These are phyloP conservation scores for Melanostoma scalare DNA, from an alignment of 2,888 invertebrate species.

Conservation along the genomic window DNA sequence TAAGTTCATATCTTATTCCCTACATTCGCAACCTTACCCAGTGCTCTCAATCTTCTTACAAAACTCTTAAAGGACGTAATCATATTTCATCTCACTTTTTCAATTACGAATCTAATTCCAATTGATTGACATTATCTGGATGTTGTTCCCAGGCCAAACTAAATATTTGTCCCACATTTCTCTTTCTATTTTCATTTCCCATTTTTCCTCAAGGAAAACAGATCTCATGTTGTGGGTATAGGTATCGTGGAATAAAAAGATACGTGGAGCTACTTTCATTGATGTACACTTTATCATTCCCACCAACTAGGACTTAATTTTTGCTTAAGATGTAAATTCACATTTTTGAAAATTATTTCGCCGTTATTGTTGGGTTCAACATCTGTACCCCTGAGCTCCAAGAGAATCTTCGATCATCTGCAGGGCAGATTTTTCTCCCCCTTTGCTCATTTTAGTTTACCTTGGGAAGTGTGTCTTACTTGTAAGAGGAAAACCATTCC, in stretches of 20 bases:
- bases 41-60: not conserved
- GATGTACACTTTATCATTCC: not conserved
- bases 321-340: constrained; percentile 13
- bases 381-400: constrained; percentile 27
- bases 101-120: constrained; percentile 69
- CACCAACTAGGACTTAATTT: constrained; percentile 13
- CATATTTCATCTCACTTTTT: constrained; percentile 61
- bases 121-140: constrained; percentile 66
- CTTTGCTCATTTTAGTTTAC: not conserved
- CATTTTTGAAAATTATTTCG: constrained; percentile 24
- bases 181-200: not conserved
- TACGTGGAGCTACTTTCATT: no score
- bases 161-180: constrained; percentile 59
- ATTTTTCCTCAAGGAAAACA: not conserved
- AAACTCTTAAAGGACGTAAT: constrained; percentile 16
- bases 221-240: not conserved
- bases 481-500: constrained; percentile 5
- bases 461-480: not conserved
- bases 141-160: constrained; percentile 51
- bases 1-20: constrained; percentile 3
- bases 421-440: not conserved
- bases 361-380: constrained; percentile 35
- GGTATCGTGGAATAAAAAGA: no score
- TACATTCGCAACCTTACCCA: constrained; percentile 1
- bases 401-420: constrained; percentile 16